Base-by-base conservation (phyloP, 2,113 vertebrate genomes). In the Catharus bicknelli region DNA sequence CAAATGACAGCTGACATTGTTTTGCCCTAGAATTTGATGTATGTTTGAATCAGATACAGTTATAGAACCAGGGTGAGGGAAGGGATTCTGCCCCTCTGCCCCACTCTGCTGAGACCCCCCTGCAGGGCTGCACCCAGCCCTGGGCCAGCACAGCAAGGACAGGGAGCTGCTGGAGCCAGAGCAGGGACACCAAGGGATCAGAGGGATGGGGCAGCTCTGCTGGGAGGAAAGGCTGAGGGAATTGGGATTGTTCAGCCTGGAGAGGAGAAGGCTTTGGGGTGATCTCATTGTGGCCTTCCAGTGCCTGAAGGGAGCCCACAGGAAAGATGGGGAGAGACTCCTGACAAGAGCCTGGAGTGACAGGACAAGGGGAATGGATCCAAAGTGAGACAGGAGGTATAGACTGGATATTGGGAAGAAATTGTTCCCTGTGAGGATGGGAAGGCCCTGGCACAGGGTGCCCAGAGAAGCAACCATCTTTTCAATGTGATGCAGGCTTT, bases 371-470 rank as follows among this genome's bases (percentile, higher is more conserved):
- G 8, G 0, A 27, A n/a, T 53, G 45, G 15, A 38, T 38, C 0
- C 27, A n/a, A 0, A 58, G 0, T 58, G 67, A 66, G 14, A 36
- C 1, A 16, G 26, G 0, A 18, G 43, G 36, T 1, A 38, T 13
- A n/a, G 36, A 29, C 38, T 1, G 27, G 67, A 29, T 29, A 58
- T 16, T 1, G 6, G 26, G 21, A 23, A 23, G 27, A 19, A 81
- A 66, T n/a, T 45, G 0, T 45, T 66, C 9, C 17, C 43, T 64
- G 20, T 7, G 43, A 51, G 21, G 5, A 5, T 36, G 43, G 3
- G 0, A 34, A 42, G 13, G 16, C 14, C 13, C 42, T 80, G 32
- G 14, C 5, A 73, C 27, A 66, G 7, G 22, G 3, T 66, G 2
- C 2, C 2, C 45, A 58, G 45, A 58, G 26, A 58, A 74, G 12